phyloP scores from a whole-genome alignment of 2,797 vertebrate genomes.

The Enteromius trimaculatus region DNA sequence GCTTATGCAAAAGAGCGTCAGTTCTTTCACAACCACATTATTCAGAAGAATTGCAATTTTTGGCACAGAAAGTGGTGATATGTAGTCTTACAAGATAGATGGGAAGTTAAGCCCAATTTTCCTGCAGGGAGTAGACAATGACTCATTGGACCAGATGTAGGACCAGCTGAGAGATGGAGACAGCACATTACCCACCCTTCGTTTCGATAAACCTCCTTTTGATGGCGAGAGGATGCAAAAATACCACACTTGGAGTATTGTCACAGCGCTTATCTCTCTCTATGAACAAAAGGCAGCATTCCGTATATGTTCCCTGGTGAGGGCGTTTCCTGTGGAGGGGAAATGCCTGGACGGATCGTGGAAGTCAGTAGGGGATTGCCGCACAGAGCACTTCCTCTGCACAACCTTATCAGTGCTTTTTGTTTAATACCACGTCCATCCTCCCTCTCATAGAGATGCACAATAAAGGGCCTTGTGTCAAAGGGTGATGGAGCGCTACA shows the following conservation, averaged over 20 bases:
- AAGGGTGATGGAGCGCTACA: constrained; percentile 21
- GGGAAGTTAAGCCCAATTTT: constrained; percentile 43
- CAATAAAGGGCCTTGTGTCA: constrained; percentile 38
- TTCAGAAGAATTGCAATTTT: constrained; percentile 24
- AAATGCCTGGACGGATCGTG: constrained; percentile 68
- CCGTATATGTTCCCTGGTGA: constrained; percentile 78
- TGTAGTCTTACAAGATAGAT: constrained; percentile 47
- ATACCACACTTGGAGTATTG: constrained; percentile 19
- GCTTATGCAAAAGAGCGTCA: constrained; percentile 19
- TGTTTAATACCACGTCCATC: constrained; percentile 59
- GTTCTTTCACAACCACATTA: constrained; percentile 27
- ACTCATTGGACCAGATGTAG: constrained; percentile 45
- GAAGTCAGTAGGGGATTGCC: constrained; percentile 71
- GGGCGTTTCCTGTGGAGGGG: constrained; percentile 77
- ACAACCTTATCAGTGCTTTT: constrained; percentile 76
- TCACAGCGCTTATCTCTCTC: constrained; percentile 41
- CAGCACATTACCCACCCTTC: constrained; percentile 35
- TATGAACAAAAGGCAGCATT: constrained; percentile 79
- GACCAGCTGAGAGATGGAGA: constrained; percentile 51
- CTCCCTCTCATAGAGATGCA: constrained; percentile 43
- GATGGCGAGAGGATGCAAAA: constrained; percentile 71
- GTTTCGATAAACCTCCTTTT: constrained; percentile 60
- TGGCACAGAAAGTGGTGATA: constrained; percentile 35
- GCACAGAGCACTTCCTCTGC: constrained; percentile 76
- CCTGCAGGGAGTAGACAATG: constrained; percentile 43